phyloP scores from a whole-genome alignment of 2,888 invertebrate genomes.

The Crematogaster levior region DNA sequence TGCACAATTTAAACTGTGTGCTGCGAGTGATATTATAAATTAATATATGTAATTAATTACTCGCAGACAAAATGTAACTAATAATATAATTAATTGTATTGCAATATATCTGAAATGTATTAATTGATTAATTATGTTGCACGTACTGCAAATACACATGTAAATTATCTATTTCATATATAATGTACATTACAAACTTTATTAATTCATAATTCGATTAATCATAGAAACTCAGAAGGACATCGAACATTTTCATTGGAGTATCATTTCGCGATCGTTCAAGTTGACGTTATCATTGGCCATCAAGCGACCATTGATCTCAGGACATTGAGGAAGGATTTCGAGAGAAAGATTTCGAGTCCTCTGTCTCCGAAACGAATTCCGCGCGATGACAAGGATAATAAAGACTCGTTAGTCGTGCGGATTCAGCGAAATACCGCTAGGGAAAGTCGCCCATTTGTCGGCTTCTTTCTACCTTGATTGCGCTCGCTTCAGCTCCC shows the following conservation, averaged over 20 bases:
- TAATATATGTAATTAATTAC: conserved; percentile 31
- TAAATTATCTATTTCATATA: not conserved
- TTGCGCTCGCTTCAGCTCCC: conserved; percentile 54
- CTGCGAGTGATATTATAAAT: conserved; percentile 5
- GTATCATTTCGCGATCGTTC: conserved; percentile 43
- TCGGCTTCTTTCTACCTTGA: conserved; percentile 59
- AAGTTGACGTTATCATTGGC: conserved; percentile 72
- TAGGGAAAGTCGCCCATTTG: conserved; percentile 19
- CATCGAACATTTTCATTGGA: not conserved
- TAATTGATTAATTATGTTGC: conserved; percentile 34
- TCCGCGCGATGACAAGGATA: conserved; percentile 66
- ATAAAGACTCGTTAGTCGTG: conserved; percentile 70
- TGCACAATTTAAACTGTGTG: not conserved
- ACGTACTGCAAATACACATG: too few species aligned
- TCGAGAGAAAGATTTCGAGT: not conserved
- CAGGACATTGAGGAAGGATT: not conserved
- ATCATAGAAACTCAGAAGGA: not conserved
- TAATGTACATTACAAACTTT: not conserved
- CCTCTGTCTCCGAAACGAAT: conserved; percentile 48
- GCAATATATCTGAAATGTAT: not conserved
- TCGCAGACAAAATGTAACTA: not conserved
- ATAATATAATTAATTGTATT: conserved; percentile 21
- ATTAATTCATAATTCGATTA: not conserved
- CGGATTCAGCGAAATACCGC: conserved; percentile 48
- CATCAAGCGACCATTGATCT: conserved; percentile 57